A percentile compares a stretch with the other conserved stretches of the same genome.
These are phyloP conservation scores for Contarinia nasturtii DNA, from an alignment of 1,140 invertebrate species.

Conservation along the genomic window DNA sequence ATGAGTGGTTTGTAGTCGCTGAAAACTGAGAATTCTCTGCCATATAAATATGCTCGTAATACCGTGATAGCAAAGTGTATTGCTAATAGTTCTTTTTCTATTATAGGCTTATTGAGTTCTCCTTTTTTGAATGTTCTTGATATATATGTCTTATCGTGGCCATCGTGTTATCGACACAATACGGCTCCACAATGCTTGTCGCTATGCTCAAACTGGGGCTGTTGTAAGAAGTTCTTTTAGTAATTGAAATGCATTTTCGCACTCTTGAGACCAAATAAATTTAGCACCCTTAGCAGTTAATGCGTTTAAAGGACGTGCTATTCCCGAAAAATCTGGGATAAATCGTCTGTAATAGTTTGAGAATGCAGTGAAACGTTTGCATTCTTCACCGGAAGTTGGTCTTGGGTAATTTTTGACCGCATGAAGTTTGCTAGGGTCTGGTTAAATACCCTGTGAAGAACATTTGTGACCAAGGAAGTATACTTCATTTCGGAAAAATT, in stretches of 20 bases:
- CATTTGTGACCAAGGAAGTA: constrained; percentile 6
- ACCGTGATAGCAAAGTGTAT: constrained; percentile 23
- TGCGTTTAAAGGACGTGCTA: constrained; percentile 10
- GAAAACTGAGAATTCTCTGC: constrained; percentile 13
- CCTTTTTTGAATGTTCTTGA: constrained; percentile 10
- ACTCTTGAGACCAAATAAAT: constrained; percentile 7
- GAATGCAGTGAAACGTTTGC: constrained; percentile 9
- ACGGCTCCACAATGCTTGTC: constrained; percentile 3
- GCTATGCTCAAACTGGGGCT: constrained; percentile 14
- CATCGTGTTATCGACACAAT: constrained; percentile 8
- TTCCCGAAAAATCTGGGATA: constrained; percentile 9
- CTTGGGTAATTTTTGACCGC: neutral
- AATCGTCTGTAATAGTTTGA: constrained; percentile 10
- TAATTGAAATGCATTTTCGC: constrained; percentile 10
- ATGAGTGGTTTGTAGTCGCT: constrained; percentile 22
- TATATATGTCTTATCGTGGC: constrained; percentile 12
- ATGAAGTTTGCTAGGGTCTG: neutral
- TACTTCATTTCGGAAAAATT: constrained; percentile 4
- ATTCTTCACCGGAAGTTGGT: constrained; percentile 2
- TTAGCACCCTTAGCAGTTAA: constrained; percentile 9
- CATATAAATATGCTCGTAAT: constrained; percentile 20
- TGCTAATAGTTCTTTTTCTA: constrained; percentile 16
- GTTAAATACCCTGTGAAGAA: constrained; percentile 2
- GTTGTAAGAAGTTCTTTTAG: constrained; percentile 9
- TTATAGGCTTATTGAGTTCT: constrained; percentile 13